These are phyloP conservation scores for Mohoua ochrocephala DNA, from an alignment of 2,113 vertebrate genomes.

Conservation along the genomic window DNA sequence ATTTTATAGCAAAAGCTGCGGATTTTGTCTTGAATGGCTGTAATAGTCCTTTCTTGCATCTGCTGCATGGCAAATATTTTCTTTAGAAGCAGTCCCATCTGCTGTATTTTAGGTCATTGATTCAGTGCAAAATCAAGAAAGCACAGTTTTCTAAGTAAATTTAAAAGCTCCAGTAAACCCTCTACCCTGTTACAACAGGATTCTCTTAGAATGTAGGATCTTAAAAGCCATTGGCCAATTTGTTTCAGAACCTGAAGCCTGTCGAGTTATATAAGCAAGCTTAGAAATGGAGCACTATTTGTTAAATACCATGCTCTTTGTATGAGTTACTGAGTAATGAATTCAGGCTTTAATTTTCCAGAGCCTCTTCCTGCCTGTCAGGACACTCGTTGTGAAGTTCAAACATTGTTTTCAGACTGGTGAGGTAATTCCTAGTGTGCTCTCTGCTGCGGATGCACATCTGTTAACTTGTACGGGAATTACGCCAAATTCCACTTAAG, in stretches of 20 bases:
- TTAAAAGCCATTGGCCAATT: background rate
- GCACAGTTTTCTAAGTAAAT: background rate
- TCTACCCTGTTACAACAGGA: background rate
- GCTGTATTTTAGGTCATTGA: background rate
- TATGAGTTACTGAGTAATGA: background rate
- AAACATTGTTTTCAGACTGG: slow-evolving; percentile 24
- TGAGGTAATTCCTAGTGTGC: slow-evolving; percentile 37
- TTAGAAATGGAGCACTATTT: background rate
- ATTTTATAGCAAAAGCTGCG: background rate
- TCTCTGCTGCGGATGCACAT: background rate
- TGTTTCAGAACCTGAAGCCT: background rate
- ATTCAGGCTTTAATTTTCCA: background rate
- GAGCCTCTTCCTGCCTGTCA: slow-evolving; percentile 9
- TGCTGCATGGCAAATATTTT: background rate
- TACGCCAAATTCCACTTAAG: background rate
- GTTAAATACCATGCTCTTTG: background rate
- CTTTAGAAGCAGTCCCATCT: background rate
- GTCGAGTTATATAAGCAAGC: background rate
- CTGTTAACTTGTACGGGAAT: background rate
- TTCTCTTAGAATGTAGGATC: background rate
- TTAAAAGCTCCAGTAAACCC: background rate
- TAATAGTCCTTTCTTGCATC: background rate
- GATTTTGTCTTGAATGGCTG: background rate
- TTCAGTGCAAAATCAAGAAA: background rate
- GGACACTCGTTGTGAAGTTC: slow-evolving; percentile 1